Evolutionary conservation across 2,888 invertebrate species (phyloP).

Genomic region (Loripinus fragilis): DNA sequence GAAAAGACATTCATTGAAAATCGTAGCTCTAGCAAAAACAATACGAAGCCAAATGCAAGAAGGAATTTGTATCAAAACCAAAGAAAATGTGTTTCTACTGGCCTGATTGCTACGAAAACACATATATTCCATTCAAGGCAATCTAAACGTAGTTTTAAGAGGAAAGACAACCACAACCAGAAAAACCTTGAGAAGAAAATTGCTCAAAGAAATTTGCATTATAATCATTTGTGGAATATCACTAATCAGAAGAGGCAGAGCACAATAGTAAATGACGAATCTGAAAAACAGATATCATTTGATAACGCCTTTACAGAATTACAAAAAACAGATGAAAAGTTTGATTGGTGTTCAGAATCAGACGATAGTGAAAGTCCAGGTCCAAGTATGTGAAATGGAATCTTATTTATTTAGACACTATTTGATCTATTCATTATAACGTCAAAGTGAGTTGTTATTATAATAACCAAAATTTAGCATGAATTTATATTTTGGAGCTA

Average conservation of each 20-base stretch:
- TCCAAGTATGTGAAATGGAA: not conserved
- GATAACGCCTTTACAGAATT: not conserved
- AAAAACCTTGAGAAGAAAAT: not conserved
- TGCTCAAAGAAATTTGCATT: not conserved
- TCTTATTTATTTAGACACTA: too few relatives aligned
- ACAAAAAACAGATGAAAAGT: not conserved
- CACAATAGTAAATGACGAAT: not conserved
- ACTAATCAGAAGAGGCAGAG: not conserved
- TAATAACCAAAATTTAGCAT: too few relatives aligned
- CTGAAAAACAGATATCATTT: not conserved
- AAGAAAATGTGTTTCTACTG: not conserved
- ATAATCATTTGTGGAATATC: conserved; percentile 1
- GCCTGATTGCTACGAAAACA: not conserved
- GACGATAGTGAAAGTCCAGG: not conserved
- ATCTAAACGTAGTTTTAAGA: conserved; percentile 13
- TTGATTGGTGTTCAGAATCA: not conserved
- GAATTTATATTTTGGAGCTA: too few relatives aligned
- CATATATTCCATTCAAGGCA: not conserved
- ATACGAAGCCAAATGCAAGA: not conserved
- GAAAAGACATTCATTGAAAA: not conserved
- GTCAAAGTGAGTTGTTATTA: too few relatives aligned
- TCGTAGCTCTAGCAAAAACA: not conserved
- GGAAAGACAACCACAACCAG: not conserved
- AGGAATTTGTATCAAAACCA: not conserved
- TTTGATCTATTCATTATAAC: too few relatives aligned